Percentiles rank a stretch among this genome's conserved stretches.
Evolutionary conservation across 2,113 vertebrate genomes (phyloP).

Genomic region (Mohoua ochrocephala): DNA sequence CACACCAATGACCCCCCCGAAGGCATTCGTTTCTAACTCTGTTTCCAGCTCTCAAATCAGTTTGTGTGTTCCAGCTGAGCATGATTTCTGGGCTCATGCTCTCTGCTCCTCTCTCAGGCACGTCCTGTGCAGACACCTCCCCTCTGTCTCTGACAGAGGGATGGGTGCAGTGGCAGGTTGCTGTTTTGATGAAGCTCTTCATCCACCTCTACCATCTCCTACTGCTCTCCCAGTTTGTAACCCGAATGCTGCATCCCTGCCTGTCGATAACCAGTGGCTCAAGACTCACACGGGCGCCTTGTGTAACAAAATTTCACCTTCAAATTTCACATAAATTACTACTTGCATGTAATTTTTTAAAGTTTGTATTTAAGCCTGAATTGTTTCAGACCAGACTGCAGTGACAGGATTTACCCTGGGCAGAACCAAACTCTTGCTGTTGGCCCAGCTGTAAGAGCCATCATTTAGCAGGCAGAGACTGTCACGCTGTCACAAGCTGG

Average conservation of each 20-base stretch:
- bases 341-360: neutral
- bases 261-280: conserved; percentile 70
- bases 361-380: neutral
- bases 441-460: neutral
- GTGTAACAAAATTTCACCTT: neutral
- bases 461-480: neutral
- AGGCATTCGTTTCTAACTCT: neutral
- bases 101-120: conserved; percentile 23
- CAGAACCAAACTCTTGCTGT: neutral
- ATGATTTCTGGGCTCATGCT: neutral
- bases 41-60: neutral
- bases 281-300: conserved; percentile 36
- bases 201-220: conserved; percentile 63
- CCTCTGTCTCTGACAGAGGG: neutral
- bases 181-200: conserved; percentile 59
- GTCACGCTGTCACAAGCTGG: neutral
- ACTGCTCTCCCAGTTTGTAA: conserved; percentile 72
- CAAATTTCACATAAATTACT: neutral
- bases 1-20: neutral
- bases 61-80: neutral
- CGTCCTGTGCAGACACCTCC: conserved; percentile 27
- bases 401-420: neutral
- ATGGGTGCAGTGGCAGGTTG: conserved; percentile 46
- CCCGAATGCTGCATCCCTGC: conserved; percentile 71
- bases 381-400: neutral